Evolutionary conservation across 2,797 vertebrate species (phyloP).

Genomic region (Chelidonichthys spinosus): DNA sequence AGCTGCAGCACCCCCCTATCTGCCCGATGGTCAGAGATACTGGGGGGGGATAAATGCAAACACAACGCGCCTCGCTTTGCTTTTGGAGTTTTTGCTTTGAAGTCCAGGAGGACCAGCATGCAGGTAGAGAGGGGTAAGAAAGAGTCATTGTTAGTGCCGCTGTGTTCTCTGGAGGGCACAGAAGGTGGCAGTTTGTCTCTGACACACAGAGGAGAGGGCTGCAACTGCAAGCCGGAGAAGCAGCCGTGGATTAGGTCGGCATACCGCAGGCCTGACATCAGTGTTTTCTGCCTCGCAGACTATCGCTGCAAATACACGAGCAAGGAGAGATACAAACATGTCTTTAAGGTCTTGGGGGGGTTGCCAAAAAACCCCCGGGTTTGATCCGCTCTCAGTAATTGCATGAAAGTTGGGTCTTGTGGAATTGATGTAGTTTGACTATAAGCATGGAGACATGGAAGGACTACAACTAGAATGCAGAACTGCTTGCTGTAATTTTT

Average conservation of each 20-base stretch:
- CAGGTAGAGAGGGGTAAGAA: constrained; percentile 54
- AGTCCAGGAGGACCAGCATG: constrained; percentile 53
- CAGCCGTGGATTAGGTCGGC: constrained; percentile 55
- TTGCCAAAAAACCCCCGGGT: constrained; percentile 42
- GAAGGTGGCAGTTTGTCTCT: constrained; percentile 35
- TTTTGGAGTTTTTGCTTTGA: constrained; percentile 58
- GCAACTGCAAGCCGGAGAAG: constrained; percentile 33
- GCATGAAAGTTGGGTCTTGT: constrained; percentile 27
- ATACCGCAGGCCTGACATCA: constrained; percentile 70
- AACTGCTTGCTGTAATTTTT: constrained; percentile 22
- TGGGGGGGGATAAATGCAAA: constrained; percentile 68
- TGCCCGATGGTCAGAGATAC: constrained; percentile 64
- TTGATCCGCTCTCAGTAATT: constrained; percentile 47
- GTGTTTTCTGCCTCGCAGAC: constrained; percentile 59
- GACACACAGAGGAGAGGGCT: constrained; percentile 30
- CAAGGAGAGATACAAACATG: constrained; percentile 47
- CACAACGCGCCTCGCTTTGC: constrained; percentile 52
- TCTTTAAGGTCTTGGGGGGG: constrained; percentile 31
- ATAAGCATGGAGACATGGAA: not conserved
- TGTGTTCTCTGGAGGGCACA: constrained; percentile 49
- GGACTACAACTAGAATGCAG: constrained; percentile 1
- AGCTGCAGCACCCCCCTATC: constrained; percentile 53
- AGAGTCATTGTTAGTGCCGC: constrained; percentile 33
- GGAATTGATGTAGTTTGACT: constrained; percentile 33
- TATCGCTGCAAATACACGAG: constrained; percentile 42